phyloP scores from a whole-genome alignment of 2,888 invertebrate species.

The Drepanosiphum platanoidis region DNA sequence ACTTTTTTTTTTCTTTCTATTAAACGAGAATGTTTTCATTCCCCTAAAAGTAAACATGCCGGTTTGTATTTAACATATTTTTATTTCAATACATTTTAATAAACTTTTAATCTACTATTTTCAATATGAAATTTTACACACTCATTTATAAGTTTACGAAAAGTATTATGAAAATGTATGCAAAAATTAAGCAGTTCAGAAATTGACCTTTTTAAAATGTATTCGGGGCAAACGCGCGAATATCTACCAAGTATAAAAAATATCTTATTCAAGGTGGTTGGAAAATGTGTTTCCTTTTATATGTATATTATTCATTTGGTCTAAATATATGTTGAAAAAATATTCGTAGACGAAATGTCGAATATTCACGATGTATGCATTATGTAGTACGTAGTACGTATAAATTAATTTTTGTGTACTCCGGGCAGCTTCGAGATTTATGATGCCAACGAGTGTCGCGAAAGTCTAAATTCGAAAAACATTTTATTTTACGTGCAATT shows the following conservation, averaged over 20 bases:
- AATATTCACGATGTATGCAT: too few species aligned
- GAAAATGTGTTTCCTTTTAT: background rate
- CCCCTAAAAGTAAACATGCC: background rate
- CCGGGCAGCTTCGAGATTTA: too few species aligned
- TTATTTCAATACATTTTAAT: conserved; percentile 19
- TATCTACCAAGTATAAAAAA: background rate
- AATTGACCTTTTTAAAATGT: conserved; percentile 15
- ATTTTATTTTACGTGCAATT: too few species aligned
- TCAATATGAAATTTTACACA: background rate
- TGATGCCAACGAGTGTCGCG: too few species aligned
- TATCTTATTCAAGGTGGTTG: background rate
- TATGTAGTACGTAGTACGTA: too few species aligned
- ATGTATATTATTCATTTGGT: background rate
- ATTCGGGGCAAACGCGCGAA: background rate
- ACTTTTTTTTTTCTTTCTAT: background rate
- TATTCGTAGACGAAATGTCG: too few species aligned
- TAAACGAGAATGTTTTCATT: background rate
- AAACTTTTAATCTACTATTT: conserved; percentile 4
- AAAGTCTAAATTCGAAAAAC: too few species aligned
- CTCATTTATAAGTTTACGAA: background rate
- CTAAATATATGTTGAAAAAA: too few species aligned
- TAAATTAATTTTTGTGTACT: too few species aligned
- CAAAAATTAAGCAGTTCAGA: background rate
- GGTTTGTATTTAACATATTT: background rate
- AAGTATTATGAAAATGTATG: conserved; percentile 33